These are phyloP conservation scores for Latrodectus hesperus DNA, from an alignment of 2,888 invertebrate species.

Conservation along the genomic window DNA sequence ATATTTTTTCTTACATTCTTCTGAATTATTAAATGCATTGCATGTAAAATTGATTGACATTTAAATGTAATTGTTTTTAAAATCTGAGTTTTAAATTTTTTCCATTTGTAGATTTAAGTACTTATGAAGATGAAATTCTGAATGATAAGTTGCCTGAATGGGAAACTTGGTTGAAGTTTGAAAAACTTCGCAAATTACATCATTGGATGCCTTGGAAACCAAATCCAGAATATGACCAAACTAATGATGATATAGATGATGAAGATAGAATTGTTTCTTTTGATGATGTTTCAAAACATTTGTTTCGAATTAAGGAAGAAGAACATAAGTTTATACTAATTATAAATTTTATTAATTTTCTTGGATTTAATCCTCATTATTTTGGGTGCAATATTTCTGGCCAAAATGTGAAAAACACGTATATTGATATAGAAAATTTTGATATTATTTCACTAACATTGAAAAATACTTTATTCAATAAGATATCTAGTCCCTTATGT, in stretches of 20 bases:
- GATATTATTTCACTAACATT: conserved; percentile 32
- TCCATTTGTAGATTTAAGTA: conserved; percentile 56
- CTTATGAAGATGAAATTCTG: conserved; percentile 72
- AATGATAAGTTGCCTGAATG: conserved; percentile 62
- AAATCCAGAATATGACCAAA: conserved; percentile 72
- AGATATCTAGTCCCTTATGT: conserved; percentile 11
- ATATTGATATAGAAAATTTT: conserved; percentile 21
- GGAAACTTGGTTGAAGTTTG: conserved; percentile 74
- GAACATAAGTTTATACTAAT: conserved; percentile 70
- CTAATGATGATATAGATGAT: conserved; percentile 75
- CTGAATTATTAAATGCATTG: no score
- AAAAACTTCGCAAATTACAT: conserved; percentile 73
- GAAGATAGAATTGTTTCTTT: conserved; percentile 75
- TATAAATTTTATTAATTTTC: conserved; percentile 70
- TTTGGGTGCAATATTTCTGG: conserved; percentile 10
- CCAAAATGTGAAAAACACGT: neutral
- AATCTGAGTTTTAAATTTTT: neutral
- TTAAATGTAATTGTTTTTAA: no score
- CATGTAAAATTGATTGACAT: no score
- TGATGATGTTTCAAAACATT: conserved; percentile 74
- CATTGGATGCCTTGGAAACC: conserved; percentile 76
- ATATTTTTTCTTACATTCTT: no score
- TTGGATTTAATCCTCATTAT: conserved; percentile 71
- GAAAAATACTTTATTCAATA: conserved; percentile 4
- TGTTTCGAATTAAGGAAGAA: conserved; percentile 71